Conservation (phyloP, 2,113 vertebrate species). For the Tetrax tetrax region DNA sequence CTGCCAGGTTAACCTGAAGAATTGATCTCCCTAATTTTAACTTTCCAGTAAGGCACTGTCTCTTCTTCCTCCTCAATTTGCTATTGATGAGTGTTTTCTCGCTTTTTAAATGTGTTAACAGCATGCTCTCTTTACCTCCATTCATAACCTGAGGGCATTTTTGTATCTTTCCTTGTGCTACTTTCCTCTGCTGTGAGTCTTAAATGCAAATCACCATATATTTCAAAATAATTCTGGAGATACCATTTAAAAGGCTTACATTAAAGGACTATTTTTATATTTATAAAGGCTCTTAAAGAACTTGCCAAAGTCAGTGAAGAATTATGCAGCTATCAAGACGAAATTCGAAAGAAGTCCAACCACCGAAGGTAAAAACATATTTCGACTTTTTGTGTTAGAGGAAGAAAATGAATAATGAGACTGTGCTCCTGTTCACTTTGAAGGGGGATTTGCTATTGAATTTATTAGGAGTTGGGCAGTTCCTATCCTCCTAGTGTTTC, state of each 20-base stretch:
- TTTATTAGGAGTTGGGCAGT: neutral
- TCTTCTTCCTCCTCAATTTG: neutral
- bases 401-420: neutral
- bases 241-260: neutral
- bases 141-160: neutral
- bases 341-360: constrained; percentile 83
- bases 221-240: constrained; percentile 11
- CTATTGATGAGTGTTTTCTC: neutral
- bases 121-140: neutral
- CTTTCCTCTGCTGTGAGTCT: neutral
- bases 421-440: neutral
- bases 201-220: neutral
- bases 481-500: neutral
- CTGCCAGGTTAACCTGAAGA: neutral
- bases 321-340: constrained; percentile 95
- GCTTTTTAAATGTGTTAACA: neutral
- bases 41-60: neutral
- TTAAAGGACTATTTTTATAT: constrained; percentile 59
- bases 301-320: constrained; percentile 96
- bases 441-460: neutral
- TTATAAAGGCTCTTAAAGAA: constrained; percentile 92
- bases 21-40: neutral
- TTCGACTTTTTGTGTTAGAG: neutral
- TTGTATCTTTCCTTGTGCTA: neutral
- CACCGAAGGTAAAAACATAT: constrained; percentile 79